Conservation (phyloP, 1,140 invertebrate species). For the Apis mellifera region Amel_HAv3.1 CM009943.2:4390001-4390500, state of each 20-base stretch:
- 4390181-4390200: conserved; percentile 66
- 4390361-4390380: conserved; percentile 21
- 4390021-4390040: not conserved
- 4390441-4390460: not conserved
- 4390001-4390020: no score
- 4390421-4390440: conserved; percentile 46
- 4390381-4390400: conserved; percentile 48
- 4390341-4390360: conserved; percentile 44
- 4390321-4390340: conserved; percentile 43
- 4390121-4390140: no score
- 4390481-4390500: not conserved
- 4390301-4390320: conserved; percentile 66
- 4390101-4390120: not conserved
- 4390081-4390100: not conserved
- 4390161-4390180: conserved; percentile 57
- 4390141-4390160: not conserved
- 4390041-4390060: no score
- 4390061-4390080: not conserved
- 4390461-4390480: not conserved
- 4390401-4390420: conserved; percentile 56
- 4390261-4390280: conserved; percentile 63
- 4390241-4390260: conserved; percentile 65
- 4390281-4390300: conserved; percentile 71
- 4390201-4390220: conserved; percentile 64
- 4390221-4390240: conserved; percentile 67